Evolutionary conservation across 2,113 vertebrate species (phyloP), one percentile per base, ranked within the genome.

Genomic region (Ranitomeya variabilis): DNA sequence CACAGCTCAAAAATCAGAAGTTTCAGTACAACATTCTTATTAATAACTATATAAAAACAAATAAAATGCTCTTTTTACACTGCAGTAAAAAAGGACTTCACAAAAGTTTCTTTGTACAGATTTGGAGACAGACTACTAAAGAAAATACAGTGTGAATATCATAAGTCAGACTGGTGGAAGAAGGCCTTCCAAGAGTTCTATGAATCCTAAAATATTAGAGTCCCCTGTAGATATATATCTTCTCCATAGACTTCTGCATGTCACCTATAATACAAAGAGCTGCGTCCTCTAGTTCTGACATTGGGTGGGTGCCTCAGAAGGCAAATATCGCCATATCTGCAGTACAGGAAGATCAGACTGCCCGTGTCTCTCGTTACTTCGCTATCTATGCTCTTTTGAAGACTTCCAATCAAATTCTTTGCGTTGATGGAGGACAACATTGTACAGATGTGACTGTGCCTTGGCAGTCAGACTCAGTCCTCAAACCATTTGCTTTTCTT

Each of bases 401-500:
- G 13, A 2, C 37, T 51, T 74, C 21, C 18, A 18, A 52, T 5
- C 7, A 52, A 51, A 76, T 45, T 0, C 26, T 74, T n/a, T 74
- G 71, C 18, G 37, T 8, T 51, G 15, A 45, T 16, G 52, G 52
- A 10, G 45, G 45, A 74, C 71, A 74, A 73, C 14, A 37, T 14
- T 45, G 18, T 76, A 21, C 18, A 76, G 45, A 52, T 76, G 6
- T 51, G 71, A 74, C 16, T 2, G 15, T 23, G 13, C 21, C n/a
- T n/a, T 6, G 6, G 79, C 26, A 62, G 23, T 18, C 21, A 60
- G 78, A 15, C 14, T 93, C 94, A 97, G 80, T 92, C 92, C 77
- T 95, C 94, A 88, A 98, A 98, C 97, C 97, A 98, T 78, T 97
- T 98, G 94, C 92, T 96, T 92, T 93, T 95, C 92, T 95, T 97